Conservation (phyloP, 2,797 vertebrate species). For the Ctenopoma multispine region DNA sequence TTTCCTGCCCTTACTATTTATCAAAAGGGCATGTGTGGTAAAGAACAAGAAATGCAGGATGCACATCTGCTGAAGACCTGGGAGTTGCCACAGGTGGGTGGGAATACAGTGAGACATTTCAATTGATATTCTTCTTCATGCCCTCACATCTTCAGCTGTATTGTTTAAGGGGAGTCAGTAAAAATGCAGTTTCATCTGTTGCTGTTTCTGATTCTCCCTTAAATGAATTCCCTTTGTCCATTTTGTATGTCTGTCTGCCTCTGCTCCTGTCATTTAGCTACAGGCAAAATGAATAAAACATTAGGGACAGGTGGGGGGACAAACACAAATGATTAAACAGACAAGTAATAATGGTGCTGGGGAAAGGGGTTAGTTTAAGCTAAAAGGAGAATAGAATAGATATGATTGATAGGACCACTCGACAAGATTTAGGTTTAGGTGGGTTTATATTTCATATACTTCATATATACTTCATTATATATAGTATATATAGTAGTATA, state of each 20-base stretch:
- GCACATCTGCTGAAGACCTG: conserved; percentile 27
- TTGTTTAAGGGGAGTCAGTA: conserved; percentile 28
- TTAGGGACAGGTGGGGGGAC: conserved; percentile 45
- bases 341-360: conserved; percentile 32
- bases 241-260: conserved; percentile 29
- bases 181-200: conserved; percentile 19
- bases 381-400: conserved; percentile 19
- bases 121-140: conserved; percentile 13
- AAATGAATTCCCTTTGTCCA: conserved; percentile 49
- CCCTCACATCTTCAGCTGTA: conserved; percentile 5
- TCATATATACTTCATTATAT: no score
- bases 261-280: conserved; percentile 37
- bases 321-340: conserved; percentile 48
- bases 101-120: conserved; percentile 21
- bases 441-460: no score
- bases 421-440: neutral
- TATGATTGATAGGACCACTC: conserved; percentile 21
- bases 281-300: conserved; percentile 61
- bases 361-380: neutral
- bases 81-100: conserved; percentile 43
- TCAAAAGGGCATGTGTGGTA: conserved; percentile 42
- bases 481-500: no score
- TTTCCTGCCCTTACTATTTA: conserved; percentile 46
- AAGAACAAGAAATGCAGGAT: conserved; percentile 51
- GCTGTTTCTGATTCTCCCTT: neutral